phyloP scores from a whole-genome alignment of 2,113 vertebrate genomes.

The Muscicapa adusta region DNA sequence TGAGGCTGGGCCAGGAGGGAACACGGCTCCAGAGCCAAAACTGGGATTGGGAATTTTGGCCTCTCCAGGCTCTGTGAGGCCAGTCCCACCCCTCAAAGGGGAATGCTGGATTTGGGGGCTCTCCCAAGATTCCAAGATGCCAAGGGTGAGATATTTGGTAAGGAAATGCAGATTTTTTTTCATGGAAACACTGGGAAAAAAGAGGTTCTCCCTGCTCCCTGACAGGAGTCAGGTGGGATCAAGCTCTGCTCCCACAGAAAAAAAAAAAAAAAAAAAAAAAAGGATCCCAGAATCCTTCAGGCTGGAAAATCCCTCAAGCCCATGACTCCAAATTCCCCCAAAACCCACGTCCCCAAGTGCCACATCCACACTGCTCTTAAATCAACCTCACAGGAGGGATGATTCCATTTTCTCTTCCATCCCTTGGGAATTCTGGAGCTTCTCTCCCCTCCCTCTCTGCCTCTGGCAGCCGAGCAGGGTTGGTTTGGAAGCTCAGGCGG shows the following conservation, averaged over 20 bases:
- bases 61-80: neutral
- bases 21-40: fast-evolving
- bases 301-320: neutral
- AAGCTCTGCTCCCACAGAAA: neutral
- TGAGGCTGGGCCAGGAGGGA: fast-evolving
- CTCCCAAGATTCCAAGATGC: fast-evolving
- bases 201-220: neutral
- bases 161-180: neutral
- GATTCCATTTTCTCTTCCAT: neutral
- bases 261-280: neutral
- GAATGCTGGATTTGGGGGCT: neutral
- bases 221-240: neutral
- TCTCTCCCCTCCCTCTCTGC: neutral
- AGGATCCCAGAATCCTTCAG: neutral
- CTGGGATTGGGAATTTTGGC: fast-evolving
- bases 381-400: neutral
- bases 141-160: neutral
- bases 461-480: neutral
- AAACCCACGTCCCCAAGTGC: fast-evolving
- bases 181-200: neutral
- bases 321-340: neutral
- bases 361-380: neutral
- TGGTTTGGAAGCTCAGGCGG: neutral
- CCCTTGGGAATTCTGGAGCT: neutral
- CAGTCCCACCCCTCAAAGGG: neutral